phyloP scores from a whole-genome alignment of 2,888 invertebrate genomes.

The Adela reaumurella region DNA sequence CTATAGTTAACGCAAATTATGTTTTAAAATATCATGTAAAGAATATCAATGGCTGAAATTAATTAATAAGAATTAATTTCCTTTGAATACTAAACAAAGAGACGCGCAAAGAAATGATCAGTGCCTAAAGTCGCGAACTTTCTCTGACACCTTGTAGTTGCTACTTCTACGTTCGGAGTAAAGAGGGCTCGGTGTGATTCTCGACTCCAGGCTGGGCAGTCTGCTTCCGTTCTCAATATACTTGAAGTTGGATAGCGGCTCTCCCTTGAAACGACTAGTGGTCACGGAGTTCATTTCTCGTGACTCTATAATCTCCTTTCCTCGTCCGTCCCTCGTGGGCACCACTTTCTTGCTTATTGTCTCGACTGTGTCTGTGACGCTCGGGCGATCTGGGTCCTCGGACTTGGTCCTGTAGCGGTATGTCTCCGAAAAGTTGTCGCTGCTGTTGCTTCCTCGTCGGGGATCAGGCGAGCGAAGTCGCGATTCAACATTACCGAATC shows the following conservation, averaged over 20 bases:
- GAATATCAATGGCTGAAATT: too few relatives aligned
- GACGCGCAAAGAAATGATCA: not conserved
- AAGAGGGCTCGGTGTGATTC: conserved; percentile 28
- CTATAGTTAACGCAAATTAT: too few relatives aligned
- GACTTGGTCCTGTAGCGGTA: conserved; percentile 65
- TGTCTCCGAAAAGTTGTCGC: conserved; percentile 69
- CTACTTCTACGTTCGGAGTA: conserved; percentile 42
- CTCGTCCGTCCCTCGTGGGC: conserved; percentile 61
- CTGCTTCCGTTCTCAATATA: conserved; percentile 54
- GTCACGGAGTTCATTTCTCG: conserved; percentile 69
- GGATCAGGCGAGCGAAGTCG: conserved; percentile 46
- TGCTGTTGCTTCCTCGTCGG: conserved; percentile 63
- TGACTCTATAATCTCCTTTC: conserved; percentile 66
- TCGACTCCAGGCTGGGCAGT: conserved; percentile 29
- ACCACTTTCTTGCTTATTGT: conserved; percentile 66
- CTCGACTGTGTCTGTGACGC: conserved; percentile 68
- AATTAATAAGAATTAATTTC: too few relatives aligned
- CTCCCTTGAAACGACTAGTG: conserved; percentile 57
- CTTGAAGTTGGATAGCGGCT: conserved; percentile 41
- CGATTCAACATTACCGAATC: conserved; percentile 27
- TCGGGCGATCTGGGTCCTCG: conserved; percentile 64
- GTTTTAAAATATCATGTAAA: too few relatives aligned
- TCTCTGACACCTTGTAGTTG: conserved; percentile 45
- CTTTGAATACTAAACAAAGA: too few relatives aligned
- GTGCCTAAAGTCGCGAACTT: conserved; percentile 36